Conservation (phyloP, 37 sponge, comb jelly and placozoan genomes). For the Beroe forskalii region DNA sequence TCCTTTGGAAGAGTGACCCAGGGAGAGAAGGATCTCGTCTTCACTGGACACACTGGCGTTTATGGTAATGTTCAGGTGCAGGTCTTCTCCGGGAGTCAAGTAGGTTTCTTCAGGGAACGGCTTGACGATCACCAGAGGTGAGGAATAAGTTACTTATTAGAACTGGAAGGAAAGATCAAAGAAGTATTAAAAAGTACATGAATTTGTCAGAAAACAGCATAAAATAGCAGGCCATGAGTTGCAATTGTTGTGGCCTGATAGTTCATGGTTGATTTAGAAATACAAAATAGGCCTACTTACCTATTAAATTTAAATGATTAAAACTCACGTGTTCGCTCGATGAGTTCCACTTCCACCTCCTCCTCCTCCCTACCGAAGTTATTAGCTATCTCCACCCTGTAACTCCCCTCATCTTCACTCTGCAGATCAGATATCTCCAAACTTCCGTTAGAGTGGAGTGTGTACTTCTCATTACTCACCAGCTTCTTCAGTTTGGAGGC, state of each 20-base stretch:
- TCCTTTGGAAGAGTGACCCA: constrained; percentile 3
- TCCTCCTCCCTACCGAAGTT: not conserved
- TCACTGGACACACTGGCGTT: not conserved
- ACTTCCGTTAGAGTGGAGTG: constrained; percentile 27
- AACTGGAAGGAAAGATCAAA: not conserved
- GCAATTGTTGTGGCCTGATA: too few species aligned
- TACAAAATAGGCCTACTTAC: too few species aligned
- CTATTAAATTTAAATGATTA: too few species aligned
- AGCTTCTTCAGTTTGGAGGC: not conserved
- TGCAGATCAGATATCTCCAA: not conserved
- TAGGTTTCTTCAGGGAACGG: constrained; percentile 30
- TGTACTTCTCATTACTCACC: not conserved
- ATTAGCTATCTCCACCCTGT: not conserved
- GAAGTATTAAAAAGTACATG: not conserved
- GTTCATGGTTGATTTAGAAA: too few species aligned
- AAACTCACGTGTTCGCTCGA: not conserved
- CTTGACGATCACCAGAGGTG: not conserved
- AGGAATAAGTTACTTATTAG: not conserved
- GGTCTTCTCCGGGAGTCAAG: not conserved
- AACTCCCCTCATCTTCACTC: not conserved
- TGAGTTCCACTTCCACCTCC: not conserved
- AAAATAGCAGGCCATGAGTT: too few species aligned
- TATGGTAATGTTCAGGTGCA: not conserved
- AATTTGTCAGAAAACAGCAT: too few species aligned
- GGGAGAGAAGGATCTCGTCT: constrained; percentile 7